Evolutionary conservation across 35 echinoderm and acorn worm genomes (phyloP), one percentile per base, ranked within the genome.

Genomic region (Heliocidaris tuberculata): DNA sequence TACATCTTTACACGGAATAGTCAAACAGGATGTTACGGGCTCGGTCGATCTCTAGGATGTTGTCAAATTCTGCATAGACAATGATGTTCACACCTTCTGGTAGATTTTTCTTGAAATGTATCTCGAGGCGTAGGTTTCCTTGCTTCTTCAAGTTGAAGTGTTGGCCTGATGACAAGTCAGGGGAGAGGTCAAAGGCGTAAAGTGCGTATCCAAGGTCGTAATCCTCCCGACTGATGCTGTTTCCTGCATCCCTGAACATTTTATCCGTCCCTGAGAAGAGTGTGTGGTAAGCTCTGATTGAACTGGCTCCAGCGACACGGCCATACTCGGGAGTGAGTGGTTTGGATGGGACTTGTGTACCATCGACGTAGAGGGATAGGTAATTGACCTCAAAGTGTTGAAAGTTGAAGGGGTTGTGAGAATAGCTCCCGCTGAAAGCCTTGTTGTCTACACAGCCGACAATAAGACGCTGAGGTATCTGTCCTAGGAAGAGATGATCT

Each of bases 51-150:
- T 97, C 95, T 24, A 95, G 94, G 27, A 95, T 95, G 85, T 97
- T 97, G 56, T 97, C 95, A n/a, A 95, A 93, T 30, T 96, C 97
- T 24, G 97, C 88, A 78, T 97, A 97, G 15, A 97, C 94, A 7
- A 96, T 32, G 35, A 96, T 95, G 48, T 96, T 97, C 4, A 97
- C 56, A 0, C 95, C 94, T 2, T 59, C 88, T 15, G 95, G 54
- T 6, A 96, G 60, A 2, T 94, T 78, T 15, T 47, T 86, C n/a
- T 8, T 31, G 47, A 94, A 97, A 48, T 96, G 93, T 42, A 97
- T 11, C 86, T 97, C 97, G 47, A 97, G 70, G 9, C 95, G 93
- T 13, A 96, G 94, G 47, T 97, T 97, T 19, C 95, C 95, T 50
- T 96, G 60, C 90, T 94, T 96, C 13, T 95, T 48, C 30, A 96